Conservation (phyloP, 2,888 invertebrate genomes). For the Achlya flavicornis region DNA sequence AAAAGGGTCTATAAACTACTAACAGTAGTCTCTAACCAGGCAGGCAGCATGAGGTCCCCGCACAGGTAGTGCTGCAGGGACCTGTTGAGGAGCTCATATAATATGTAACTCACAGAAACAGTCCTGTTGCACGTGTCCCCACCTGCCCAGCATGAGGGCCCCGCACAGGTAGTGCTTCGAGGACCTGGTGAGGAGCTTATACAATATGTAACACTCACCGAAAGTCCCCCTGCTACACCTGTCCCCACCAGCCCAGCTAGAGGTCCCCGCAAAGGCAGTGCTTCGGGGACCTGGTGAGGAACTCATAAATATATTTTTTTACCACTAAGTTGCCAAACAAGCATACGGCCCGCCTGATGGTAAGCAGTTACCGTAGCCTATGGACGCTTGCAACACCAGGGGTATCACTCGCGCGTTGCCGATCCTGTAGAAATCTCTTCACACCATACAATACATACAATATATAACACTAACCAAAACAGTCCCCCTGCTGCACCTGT, state of each 20-base stretch:
- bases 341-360: too few relatives aligned
- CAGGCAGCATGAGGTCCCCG: slow-evolving; percentile 94
- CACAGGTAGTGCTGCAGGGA: slow-evolving; percentile 97
- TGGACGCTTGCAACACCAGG: too few relatives aligned
- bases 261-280: slow-evolving; percentile 97
- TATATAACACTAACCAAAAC: slow-evolving; percentile 84
- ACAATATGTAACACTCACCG: slow-evolving; percentile 92
- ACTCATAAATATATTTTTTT: too few relatives aligned
- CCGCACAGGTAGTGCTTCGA: slow-evolving; percentile 98
- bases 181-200: slow-evolving; percentile 98
- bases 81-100: slow-evolving; percentile 98
- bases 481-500: slow-evolving; percentile 97
- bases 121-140: slow-evolving; percentile 98
- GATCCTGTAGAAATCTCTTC: too few relatives aligned
- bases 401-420: too few relatives aligned
- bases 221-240: slow-evolving; percentile 98
- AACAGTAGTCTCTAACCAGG: too few relatives aligned
- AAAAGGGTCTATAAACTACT: too few relatives aligned
- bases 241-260: slow-evolving; percentile 96
- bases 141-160: slow-evolving; percentile 95
- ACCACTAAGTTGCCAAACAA: too few relatives aligned
- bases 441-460: too few relatives aligned
- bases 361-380: too few relatives aligned
- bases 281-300: slow-evolving; percentile 96
- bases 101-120: slow-evolving; percentile 92